These are phyloP conservation scores for Pseudorectes ferrugineus DNA, from an alignment of 2,113 vertebrate species.

Conservation along the genomic window DNA sequence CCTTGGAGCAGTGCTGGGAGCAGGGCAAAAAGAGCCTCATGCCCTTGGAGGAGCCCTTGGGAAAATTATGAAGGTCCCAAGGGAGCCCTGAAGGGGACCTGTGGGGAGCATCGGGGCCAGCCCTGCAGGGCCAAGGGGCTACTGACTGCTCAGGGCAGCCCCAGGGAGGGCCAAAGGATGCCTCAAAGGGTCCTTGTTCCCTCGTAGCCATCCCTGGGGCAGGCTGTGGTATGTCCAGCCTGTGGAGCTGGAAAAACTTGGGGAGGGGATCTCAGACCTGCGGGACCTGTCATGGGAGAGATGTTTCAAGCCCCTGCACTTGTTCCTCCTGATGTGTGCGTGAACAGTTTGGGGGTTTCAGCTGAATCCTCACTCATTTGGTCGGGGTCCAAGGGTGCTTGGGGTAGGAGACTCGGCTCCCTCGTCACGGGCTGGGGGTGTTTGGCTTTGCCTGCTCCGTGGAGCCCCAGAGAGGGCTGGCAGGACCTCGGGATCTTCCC, in stretches of 20 bases:
- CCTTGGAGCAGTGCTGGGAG: neutral
- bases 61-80: neutral
- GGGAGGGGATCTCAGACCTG: neutral
- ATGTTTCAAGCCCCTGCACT: neutral
- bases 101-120: neutral
- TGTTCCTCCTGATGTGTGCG: neutral
- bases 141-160: neutral
- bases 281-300: too few species aligned
- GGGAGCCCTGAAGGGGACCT: neutral
- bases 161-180: neutral
- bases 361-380: neutral
- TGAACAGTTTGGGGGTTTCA: neutral
- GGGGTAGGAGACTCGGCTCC: fast-evolving
- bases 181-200: neutral
- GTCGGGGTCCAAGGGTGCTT: neutral
- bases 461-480: neutral
- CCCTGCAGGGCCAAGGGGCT: neutral
- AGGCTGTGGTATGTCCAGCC: neutral
- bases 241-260: neutral
- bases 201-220: neutral
- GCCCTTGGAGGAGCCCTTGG: neutral
- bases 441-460: fast-evolving
- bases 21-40: fast-evolving
- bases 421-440: fast-evolving
- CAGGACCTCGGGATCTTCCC: neutral